Conservation (phyloP, 92 coral and sea anemone species). For the Bergia puertoricense region DNA sequence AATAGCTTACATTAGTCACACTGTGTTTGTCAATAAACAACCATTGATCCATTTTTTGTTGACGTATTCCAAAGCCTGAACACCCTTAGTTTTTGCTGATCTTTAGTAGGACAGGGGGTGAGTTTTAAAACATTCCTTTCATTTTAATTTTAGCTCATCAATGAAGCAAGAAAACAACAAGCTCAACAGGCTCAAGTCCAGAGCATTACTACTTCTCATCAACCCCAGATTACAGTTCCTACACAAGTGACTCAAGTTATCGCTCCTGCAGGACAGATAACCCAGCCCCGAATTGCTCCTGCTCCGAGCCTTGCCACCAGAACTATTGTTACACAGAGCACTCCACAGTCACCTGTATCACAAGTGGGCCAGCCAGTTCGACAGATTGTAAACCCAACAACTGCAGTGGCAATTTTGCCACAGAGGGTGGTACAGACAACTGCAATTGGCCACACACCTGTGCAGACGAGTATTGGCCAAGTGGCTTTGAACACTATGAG, state of each 20-base stretch:
- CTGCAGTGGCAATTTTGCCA: constrained; percentile 77
- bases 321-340: constrained; percentile 64
- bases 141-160: constrained; percentile 33
- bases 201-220: constrained; percentile 36
- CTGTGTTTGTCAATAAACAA: no score
- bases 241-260: constrained; percentile 67
- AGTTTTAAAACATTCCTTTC: neutral
- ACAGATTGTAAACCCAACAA: constrained; percentile 37
- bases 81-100: no score
- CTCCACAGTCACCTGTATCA: constrained; percentile 41
- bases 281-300: constrained; percentile 76
- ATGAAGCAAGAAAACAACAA: constrained; percentile 36
- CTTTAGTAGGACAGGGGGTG: no score
- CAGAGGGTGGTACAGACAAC: constrained; percentile 46
- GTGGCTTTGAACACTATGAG: constrained; percentile 37
- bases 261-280: constrained; percentile 53
- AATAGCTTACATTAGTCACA: no score
- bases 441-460: constrained; percentile 39
- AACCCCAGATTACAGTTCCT: constrained; percentile 53
- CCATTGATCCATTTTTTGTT: no score
- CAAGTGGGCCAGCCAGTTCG: constrained; percentile 49
- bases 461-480: constrained; percentile 55
- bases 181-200: constrained; percentile 42
- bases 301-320: constrained; percentile 60
- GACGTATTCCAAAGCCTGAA: no score